Conservation (phyloP, 2,113 vertebrate genomes). For the Perca schrenkii region DNA sequence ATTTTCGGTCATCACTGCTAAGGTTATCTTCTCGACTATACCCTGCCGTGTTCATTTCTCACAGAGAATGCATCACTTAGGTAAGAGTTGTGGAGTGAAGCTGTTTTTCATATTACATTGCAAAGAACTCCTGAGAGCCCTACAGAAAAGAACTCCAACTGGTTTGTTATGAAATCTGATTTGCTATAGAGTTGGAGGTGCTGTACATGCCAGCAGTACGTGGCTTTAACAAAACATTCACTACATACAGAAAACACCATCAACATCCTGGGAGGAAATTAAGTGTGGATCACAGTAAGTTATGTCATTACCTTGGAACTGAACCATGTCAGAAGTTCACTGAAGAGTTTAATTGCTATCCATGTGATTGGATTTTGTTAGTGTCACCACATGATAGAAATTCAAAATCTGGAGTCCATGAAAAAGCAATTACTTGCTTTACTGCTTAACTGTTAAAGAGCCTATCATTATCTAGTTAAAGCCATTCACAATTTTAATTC, state of each 20-base stretch:
- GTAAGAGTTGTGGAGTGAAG: background rate
- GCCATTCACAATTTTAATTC: slow-evolving; percentile 66
- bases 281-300: slow-evolving; percentile 72
- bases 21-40: background rate
- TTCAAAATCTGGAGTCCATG: slow-evolving; percentile 80
- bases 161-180: background rate
- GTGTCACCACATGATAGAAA: slow-evolving; percentile 75
- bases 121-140: background rate
- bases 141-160: background rate
- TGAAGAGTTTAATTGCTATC: slow-evolving; percentile 83
- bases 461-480: slow-evolving; percentile 79
- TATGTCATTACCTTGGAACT: slow-evolving; percentile 71
- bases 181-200: background rate
- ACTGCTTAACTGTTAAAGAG: slow-evolving; percentile 79
- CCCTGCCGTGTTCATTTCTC: background rate
- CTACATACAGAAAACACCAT: slow-evolving; percentile 46
- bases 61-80: background rate
- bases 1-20: background rate
- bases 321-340: slow-evolving; percentile 78
- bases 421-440: slow-evolving; percentile 85
- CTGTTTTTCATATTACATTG: background rate
- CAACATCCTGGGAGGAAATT: slow-evolving; percentile 57
- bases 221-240: slow-evolving; percentile 34
- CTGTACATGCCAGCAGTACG: slow-evolving; percentile 21
- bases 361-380: slow-evolving; percentile 76